These are phyloP conservation scores for Luperina nickerlii DNA, from an alignment of 2,888 invertebrate species.

Conservation along the genomic window DNA sequence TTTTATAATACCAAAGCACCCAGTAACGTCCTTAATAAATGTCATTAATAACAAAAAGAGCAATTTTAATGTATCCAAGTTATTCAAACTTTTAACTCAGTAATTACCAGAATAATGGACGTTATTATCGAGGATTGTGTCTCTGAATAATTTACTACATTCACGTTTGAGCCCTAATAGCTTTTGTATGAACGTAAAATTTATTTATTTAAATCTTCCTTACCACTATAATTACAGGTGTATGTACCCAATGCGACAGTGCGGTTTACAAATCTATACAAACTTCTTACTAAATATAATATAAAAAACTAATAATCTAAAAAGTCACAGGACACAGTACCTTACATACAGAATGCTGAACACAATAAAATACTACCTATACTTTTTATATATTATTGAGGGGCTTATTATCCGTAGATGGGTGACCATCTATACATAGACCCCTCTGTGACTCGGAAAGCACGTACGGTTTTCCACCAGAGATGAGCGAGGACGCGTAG, in stretches of 20 bases:
- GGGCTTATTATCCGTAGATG: too few species aligned
- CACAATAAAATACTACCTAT: too few species aligned
- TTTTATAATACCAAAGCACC: conserved; percentile 13
- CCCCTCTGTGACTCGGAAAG: too few species aligned
- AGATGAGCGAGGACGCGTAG: too few species aligned
- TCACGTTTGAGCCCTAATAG: conserved; percentile 33
- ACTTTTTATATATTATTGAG: too few species aligned
- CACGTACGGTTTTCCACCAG: too few species aligned
- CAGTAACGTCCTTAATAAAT: conserved; percentile 21
- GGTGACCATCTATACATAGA: too few species aligned
- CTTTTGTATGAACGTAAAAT: conserved; percentile 22
- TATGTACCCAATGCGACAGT: not conserved
- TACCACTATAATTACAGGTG: not conserved
- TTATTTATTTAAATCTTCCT: not conserved
- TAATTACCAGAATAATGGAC: conserved; percentile 55
- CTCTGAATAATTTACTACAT: conserved; percentile 52
- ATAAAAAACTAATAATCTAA: too few species aligned
- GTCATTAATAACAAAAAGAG: conserved; percentile 39
- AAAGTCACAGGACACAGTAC: not conserved
- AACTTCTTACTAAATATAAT: too few species aligned
- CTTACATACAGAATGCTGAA: too few species aligned
- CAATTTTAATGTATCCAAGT: conserved; percentile 37
- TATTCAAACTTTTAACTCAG: conserved; percentile 41
- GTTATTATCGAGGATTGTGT: conserved; percentile 43
- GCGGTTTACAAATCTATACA: not conserved